Evolutionary conservation across 2,113 vertebrate species (phyloP), one percentile per base, ranked within the genome.

Genomic region (Mirounga angustirostris): DNA sequence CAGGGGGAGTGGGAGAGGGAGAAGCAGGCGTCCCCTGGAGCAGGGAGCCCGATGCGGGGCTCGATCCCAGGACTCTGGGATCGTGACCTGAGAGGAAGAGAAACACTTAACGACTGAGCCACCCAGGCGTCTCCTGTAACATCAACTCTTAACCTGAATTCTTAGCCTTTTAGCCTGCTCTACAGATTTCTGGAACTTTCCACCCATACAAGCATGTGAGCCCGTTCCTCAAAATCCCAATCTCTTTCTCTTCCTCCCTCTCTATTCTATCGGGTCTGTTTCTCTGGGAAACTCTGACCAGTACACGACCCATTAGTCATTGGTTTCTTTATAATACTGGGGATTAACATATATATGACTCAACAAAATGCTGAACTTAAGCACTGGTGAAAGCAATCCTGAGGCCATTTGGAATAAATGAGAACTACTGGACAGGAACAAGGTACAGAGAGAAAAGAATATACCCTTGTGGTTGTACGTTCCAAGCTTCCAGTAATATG

Each of bases 361-460:
- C 30, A 59, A 16, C 65, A 74, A 86, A 91, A 69, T 28, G 13
- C 63, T 81, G 26, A 50, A 78, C 7, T 78, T 78, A 52, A 87
- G n/a, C 52, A 54, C 11, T 21, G 33, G 24, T 74, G 33, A 92
- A 46, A 13, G 69, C 52, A 65, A 40, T 54, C 40, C 71, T 30
- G 7, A 52, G 26, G 61, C 9, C 69, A 89, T 46, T 85, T 83
- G 80, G 71, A 91, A 88, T 56, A 87, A 50, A 74, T 14, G 30
- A n/a, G 43, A 54, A 52, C 43, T 94, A 28, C 16, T 97, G 73
- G 94, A 81, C 80, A 92, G 97, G 87, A 97, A 98, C 97, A 98
- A 97, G 95, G 93, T 96, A 61, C 50, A 98, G 98, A 89, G 95
- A 93, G 82, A 97, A 98, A 98, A 98, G 94, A 67, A 92, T 98